phyloP scores from a whole-genome alignment of 2,797 vertebrate genomes.

The Galago senegalensis region DNA sequence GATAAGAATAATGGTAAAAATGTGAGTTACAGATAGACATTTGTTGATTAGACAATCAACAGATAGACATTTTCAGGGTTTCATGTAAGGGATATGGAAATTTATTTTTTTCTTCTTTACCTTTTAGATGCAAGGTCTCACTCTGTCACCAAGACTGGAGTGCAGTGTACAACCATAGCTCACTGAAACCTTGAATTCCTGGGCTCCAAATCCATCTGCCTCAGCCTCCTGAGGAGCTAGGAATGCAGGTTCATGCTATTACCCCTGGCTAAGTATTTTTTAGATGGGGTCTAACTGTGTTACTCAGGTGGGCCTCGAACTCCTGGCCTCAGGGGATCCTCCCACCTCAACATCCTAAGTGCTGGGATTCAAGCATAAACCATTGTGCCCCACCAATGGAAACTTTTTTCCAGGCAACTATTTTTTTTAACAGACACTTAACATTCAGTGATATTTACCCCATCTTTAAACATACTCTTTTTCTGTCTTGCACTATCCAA shows the following conservation, averaged over 20 bases:
- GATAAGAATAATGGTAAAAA: not conserved
- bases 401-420: not conserved
- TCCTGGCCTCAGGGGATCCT: not conserved
- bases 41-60: not conserved
- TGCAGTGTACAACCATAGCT: not conserved
- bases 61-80: not conserved
- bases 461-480: not conserved
- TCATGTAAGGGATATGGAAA: not conserved
- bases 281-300: not conserved
- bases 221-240: not conserved
- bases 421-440: conserved; percentile 21
- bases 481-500: not conserved
- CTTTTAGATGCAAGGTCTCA: not conserved
- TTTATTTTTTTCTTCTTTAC: not conserved
- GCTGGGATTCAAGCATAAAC: not conserved
- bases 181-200: not conserved
- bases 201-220: not conserved
- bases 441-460: not conserved
- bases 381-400: not conserved
- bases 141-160: not conserved
- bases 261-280: not conserved
- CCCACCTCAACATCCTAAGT: not conserved
- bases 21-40: not conserved
- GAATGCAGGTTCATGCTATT: not conserved
- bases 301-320: not conserved